Percentiles rank a stretch among this genome's conserved stretches.
These are phyloP conservation scores for Percina caprodes DNA, from an alignment of 2,113 vertebrate genomes.

Conservation along the genomic window DNA sequence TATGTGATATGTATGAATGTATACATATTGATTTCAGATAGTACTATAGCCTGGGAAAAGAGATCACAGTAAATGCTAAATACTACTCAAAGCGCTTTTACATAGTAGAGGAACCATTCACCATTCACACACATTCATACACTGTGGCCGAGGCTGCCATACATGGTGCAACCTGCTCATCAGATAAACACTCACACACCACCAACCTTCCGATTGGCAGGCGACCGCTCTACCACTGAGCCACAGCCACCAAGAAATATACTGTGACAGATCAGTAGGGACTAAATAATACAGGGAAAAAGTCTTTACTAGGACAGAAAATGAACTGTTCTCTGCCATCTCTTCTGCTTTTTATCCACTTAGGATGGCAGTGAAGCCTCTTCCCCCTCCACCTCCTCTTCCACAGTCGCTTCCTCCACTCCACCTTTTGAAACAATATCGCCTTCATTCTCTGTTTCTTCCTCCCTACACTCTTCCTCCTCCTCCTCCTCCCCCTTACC, in stretches of 20 bases:
- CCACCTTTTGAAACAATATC: conserved; percentile 69
- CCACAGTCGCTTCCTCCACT: conserved; percentile 37
- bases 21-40: conserved; percentile 22
- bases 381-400: conserved; percentile 54
- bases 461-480: conserved; percentile 34
- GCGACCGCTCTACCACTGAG: no score
- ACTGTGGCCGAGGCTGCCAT: no score
- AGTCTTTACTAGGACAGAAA: conserved; percentile 62
- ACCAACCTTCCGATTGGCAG: no score
- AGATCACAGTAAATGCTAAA: conserved; percentile 30
- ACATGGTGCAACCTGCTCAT: no score
- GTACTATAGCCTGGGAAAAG: conserved; percentile 14
- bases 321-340: conserved; percentile 67
- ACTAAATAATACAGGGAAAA: conserved; percentile 52
- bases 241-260: no score
- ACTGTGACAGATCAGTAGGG: conserved; percentile 58
- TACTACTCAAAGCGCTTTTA: no score
- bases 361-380: conserved; percentile 52
- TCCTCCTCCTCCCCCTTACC: conserved; percentile 15
- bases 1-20: not conserved
- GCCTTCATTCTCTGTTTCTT: conserved; percentile 50
- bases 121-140: no score
- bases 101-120: no score
- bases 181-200: no score
- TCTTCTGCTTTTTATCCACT: conserved; percentile 73